Evolutionary conservation across 2,888 invertebrate species (phyloP).

Genomic region (Neoaliturus tenellus): DNA sequence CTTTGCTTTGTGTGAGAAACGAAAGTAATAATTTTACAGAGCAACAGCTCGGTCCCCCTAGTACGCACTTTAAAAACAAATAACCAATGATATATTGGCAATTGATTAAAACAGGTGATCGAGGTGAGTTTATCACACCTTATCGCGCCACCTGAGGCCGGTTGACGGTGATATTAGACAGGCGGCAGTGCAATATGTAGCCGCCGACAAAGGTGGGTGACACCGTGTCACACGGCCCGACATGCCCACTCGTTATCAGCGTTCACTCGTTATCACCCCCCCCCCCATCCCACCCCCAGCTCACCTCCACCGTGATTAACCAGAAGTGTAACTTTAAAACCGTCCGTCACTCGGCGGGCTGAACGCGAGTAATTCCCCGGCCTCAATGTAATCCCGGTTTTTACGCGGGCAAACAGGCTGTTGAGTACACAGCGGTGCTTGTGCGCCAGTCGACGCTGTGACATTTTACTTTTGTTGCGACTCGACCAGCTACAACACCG

Average conservation of each 20-base stretch:
- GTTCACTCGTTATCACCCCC: constrained; percentile 16
- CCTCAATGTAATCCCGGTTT: constrained; percentile 45
- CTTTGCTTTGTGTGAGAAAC: too few relatives aligned
- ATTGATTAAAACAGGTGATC: neutral
- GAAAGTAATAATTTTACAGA: too few relatives aligned
- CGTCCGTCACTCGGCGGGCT: constrained; percentile 12
- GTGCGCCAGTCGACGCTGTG: constrained; percentile 33
- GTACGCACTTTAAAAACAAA: neutral
- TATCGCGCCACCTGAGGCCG: neutral
- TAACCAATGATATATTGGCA: neutral
- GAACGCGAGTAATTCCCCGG: constrained; percentile 2
- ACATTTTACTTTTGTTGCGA: constrained; percentile 47
- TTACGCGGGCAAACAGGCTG: constrained; percentile 45
- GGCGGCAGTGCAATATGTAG: constrained; percentile 13
- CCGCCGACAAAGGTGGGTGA: constrained; percentile 14
- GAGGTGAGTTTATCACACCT: neutral
- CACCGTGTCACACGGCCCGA: constrained; percentile 30
- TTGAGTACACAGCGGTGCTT: constrained; percentile 2
- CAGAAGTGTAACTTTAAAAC: constrained; percentile 53
- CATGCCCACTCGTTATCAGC: constrained; percentile 39
- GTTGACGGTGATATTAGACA: constrained; percentile 26
- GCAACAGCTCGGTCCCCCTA: too few relatives aligned
- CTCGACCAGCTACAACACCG: neutral
- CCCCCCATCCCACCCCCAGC: neutral
- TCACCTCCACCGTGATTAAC: constrained; percentile 34